These are phyloP conservation scores for Hyperoodon ampullatus DNA, from an alignment of 2,113 vertebrate genomes.

Conservation along the genomic window DNA sequence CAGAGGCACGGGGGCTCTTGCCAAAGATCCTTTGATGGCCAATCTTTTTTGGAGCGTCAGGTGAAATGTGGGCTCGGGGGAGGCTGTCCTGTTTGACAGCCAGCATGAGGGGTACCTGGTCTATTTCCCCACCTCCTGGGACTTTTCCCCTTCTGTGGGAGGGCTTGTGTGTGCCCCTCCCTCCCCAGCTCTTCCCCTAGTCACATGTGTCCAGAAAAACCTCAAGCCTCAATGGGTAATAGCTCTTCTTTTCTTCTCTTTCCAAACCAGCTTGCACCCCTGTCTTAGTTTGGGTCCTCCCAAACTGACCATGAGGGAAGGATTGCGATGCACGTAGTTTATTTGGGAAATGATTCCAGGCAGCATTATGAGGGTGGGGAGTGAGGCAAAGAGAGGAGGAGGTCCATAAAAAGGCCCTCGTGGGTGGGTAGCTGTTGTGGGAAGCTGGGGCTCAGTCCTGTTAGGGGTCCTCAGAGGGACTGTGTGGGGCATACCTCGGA, in stretches of 20 bases:
- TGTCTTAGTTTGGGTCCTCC: neutral
- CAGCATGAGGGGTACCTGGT: neutral
- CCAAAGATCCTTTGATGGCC: neutral
- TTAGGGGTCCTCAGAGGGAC: neutral
- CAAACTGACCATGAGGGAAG: neutral
- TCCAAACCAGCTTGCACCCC: neutral
- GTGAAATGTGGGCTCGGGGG: neutral
- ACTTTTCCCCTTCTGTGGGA: neutral
- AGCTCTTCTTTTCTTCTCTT: neutral
- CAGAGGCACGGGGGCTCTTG: neutral
- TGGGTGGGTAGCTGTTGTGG: neutral
- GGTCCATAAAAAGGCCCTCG: fast-evolving
- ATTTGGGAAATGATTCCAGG: neutral
- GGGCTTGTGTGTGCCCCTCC: fast-evolving
- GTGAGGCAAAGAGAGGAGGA: neutral
- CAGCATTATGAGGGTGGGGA: neutral
- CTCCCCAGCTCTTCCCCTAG: neutral
- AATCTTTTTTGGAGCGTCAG: neutral
- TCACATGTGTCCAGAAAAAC: neutral
- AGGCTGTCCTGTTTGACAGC: neutral
- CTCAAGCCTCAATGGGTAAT: neutral
- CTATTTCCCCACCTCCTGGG: neutral
- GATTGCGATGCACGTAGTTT: fast-evolving
- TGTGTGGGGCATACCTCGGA: neutral
- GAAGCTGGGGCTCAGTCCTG: fast-evolving